Percentiles rank a stretch among this genome's conserved stretches.
phyloP scores from a whole-genome alignment of 2,888 invertebrate species.

The Monoplex corrugatus region DNA sequence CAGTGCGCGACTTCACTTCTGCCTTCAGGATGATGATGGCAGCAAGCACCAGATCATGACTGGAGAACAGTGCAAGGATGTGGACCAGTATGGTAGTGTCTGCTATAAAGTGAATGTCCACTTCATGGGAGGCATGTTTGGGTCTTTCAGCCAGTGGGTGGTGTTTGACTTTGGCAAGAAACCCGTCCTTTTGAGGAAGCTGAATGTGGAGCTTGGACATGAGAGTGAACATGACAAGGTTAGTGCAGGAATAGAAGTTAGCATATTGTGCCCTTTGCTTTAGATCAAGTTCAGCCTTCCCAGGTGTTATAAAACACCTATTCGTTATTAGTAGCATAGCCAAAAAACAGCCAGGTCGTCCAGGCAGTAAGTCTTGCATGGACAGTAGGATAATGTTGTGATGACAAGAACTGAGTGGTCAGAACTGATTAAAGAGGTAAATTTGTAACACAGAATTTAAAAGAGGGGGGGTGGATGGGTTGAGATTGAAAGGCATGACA shows the following conservation, averaged over 20 bases:
- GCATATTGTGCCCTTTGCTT: too few species aligned
- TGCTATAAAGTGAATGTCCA: slow-evolving; percentile 60
- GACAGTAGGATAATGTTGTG: too few species aligned
- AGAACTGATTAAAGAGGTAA: too few species aligned
- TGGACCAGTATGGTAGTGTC: slow-evolving; percentile 58
- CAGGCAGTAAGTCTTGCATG: too few species aligned
- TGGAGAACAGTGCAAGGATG: slow-evolving; percentile 69
- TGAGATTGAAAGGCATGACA: too few species aligned
- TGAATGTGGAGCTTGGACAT: slow-evolving; percentile 76
- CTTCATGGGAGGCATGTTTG: slow-evolving; percentile 73
- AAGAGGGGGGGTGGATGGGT: too few species aligned
- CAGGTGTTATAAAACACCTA: too few species aligned
- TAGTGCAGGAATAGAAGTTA: neutral
- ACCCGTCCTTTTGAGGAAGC: slow-evolving; percentile 74
- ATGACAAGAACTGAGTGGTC: too few species aligned
- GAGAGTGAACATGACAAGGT: slow-evolving; percentile 47
- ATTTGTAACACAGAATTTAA: too few species aligned
- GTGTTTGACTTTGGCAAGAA: slow-evolving; percentile 78
- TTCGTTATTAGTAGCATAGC: too few species aligned
- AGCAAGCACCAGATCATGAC: slow-evolving; percentile 71
- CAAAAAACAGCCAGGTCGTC: too few species aligned
- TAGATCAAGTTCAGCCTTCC: too few species aligned
- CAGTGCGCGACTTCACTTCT: slow-evolving; percentile 77
- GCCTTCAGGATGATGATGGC: slow-evolving; percentile 57
- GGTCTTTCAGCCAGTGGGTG: slow-evolving; percentile 78